A percentile compares a stretch with the other conserved stretches of the same genome.
Conservation (phyloP, 2,888 invertebrate species). For the Calliscelio sp. region DNA sequence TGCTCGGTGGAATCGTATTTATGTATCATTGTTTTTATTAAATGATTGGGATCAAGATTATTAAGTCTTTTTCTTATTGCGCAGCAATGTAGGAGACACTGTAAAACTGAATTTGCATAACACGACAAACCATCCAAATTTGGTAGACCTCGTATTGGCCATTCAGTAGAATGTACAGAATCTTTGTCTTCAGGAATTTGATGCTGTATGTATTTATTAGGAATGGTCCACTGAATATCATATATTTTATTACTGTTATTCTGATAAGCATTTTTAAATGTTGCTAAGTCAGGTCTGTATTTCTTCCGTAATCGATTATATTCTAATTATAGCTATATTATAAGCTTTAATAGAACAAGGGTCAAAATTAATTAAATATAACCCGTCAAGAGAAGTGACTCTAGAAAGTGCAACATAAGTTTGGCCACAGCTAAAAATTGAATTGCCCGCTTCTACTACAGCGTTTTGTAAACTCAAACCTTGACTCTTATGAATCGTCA, state of each 20-base stretch:
- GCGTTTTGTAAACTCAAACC: too few species aligned
- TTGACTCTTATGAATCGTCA: too few species aligned
- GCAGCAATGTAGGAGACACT: constrained; percentile 8
- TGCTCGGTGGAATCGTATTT: neutral
- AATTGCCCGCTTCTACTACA: too few species aligned
- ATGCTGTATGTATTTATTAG: constrained; percentile 2
- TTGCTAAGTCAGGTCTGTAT: constrained; percentile 10
- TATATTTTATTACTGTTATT: neutral
- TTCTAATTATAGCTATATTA: too few species aligned
- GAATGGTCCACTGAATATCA: neutral
- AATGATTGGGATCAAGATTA: neutral
- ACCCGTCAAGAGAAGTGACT: neutral
- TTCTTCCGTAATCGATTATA: too few species aligned
- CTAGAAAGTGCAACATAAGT: too few species aligned
- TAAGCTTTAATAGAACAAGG: constrained; percentile 7
- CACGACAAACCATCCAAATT: constrained; percentile 37
- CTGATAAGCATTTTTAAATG: neutral
- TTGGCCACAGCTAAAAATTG: too few species aligned
- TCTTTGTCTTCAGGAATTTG: neutral
- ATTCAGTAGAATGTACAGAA: neutral
- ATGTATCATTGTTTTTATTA: neutral
- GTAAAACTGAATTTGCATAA: constrained; percentile 35
- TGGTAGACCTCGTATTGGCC: constrained; percentile 8
- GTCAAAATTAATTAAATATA: constrained; percentile 21
- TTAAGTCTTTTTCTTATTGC: neutral